phyloP scores from a whole-genome alignment of 2,113 vertebrate genomes.

The Bambusicola thoracicus region DNA sequence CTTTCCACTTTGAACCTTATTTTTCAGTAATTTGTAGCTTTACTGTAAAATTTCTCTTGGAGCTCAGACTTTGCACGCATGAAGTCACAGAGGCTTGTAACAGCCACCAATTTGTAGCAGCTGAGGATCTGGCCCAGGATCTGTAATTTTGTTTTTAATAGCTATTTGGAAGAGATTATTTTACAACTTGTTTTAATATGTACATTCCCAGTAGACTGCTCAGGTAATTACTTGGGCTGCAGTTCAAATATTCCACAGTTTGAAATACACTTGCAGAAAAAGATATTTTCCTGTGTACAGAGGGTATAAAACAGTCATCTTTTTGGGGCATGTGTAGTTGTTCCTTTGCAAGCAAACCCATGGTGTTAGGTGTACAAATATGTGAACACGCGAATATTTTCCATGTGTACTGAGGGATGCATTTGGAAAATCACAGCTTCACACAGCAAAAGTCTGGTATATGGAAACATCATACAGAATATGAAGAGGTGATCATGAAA shows the following conservation, averaged over 20 bases:
- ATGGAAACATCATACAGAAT: not conserved
- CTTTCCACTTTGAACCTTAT: not conserved
- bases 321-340: not conserved
- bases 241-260: slow-evolving; percentile 54
- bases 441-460: not conserved
- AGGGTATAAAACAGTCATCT: slow-evolving; percentile 1
- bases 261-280: slow-evolving; percentile 44
- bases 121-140: slow-evolving; percentile 57
- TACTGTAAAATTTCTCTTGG: slow-evolving; percentile 39
- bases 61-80: not conserved
- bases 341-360: slow-evolving; percentile 2
- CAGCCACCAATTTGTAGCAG: slow-evolving; percentile 60
- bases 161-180: slow-evolving; percentile 65
- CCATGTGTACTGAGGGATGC: not conserved
- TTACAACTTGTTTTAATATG: slow-evolving; percentile 61
- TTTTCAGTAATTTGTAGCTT: slow-evolving; percentile 39
- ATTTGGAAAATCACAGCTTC: not conserved
- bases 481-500: not conserved
- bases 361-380: not conserved
- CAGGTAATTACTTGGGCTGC: slow-evolving; percentile 59
- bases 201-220: slow-evolving; percentile 51
- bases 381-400: not conserved
- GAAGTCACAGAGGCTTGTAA: slow-evolving; percentile 28
- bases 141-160: slow-evolving; percentile 64
- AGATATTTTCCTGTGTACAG: slow-evolving; percentile 31